Evolutionary conservation across 2,797 vertebrate species (phyloP), one percentile per base, ranked within the genome.

Genomic region (Triplophysa yarkandensis): DNA sequence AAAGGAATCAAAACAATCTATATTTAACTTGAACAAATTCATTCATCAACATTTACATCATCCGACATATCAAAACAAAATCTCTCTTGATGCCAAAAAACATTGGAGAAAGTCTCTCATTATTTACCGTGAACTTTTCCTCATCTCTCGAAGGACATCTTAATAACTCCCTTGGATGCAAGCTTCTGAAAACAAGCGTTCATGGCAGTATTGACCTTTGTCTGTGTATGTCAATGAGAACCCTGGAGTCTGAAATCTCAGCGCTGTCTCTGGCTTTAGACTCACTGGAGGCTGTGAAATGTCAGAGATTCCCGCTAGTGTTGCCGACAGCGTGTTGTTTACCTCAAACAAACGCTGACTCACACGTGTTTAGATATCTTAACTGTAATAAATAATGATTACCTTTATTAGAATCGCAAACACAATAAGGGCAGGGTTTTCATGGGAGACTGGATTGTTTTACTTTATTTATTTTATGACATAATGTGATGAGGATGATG

Each of bases 121-220:
- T 14, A 28, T 39, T 57, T 11, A 64, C 63, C 46, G 72, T 72
- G 50, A 76, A 68, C 46, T 75, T 50, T 64, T 54, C 28, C 63
- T 28, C 6, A 36, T 52, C 25, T 80, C 83, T 84, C 84, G 25
- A 65, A 46, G 79, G 85, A 81, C 46, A 3, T 21, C 10, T 50
- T 88, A 86, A 88, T 86, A 77, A 79, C 77, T 85, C 85, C 86
- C 87, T 80, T 28, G 73, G 85, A 85, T 78, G 30, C 46, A 39
- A 76, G 66, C 55, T 70, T 71, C 73, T 55, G 28, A 79, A 71
- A 81, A 84, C 77, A 82, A 76, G 61, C 60, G 25, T 19, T 44
- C 78, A 63, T 66, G 32, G 57, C 54, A 81, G 58, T 48, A 39
- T 30, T 86, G 87, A 89, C 89, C 87, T 92, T 82, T 85, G 48